Evolutionary conservation across 2,888 invertebrate genomes (phyloP).

Genomic region (Ophraella communa): DNA sequence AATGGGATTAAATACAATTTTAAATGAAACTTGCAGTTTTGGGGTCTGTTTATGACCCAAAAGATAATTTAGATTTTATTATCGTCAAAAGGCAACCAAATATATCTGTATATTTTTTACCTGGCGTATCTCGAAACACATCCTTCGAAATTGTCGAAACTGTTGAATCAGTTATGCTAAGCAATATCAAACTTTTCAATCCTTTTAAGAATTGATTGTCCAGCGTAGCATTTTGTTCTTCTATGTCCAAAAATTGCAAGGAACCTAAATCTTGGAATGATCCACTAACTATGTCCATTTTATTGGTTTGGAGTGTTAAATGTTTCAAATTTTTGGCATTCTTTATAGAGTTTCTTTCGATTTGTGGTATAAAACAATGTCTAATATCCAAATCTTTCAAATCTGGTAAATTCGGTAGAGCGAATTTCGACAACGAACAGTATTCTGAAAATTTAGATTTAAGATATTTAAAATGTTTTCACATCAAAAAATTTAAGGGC

Average conservation of each 20-base stretch:
- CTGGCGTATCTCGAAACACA: neutral
- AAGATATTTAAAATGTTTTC: too few species aligned
- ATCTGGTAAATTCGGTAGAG: neutral
- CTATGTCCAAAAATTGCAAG: neutral
- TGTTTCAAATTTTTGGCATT: neutral
- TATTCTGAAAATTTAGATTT: neutral
- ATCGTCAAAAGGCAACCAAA: too few species aligned
- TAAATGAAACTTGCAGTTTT: too few species aligned
- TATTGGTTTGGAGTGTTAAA: neutral
- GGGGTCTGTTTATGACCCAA: too few species aligned
- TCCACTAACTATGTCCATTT: neutral
- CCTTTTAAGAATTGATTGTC: neutral
- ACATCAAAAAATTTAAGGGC: too few species aligned
- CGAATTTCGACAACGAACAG: neutral
- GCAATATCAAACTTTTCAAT: neutral
- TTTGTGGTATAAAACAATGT: neutral
- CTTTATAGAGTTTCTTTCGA: neutral
- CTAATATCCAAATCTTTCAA: slow-evolving; percentile 9
- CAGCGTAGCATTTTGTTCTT: neutral
- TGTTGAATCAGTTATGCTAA: neutral
- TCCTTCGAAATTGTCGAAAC: neutral
- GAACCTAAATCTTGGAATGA: neutral
- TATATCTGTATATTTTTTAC: too few species aligned
- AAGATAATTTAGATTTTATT: too few species aligned
- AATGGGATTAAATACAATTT: too few species aligned